Percentiles rank a stretch among this genome's conserved stretches.
Conservation (phyloP, 2,888 invertebrate genomes). For the Drosophila tanythrix region DNA sequence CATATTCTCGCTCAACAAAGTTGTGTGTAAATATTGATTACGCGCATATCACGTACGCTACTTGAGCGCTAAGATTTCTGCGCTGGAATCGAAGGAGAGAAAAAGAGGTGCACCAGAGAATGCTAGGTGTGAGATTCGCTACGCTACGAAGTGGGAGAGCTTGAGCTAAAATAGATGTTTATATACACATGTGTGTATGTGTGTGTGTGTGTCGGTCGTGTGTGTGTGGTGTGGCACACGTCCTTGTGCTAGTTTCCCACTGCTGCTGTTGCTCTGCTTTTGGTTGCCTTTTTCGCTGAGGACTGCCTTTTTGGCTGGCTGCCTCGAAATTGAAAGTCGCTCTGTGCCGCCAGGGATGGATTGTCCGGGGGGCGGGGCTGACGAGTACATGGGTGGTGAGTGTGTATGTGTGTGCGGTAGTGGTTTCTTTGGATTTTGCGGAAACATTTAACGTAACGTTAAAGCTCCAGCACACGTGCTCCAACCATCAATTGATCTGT, state of each 20-base stretch:
- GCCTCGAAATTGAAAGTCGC: conserved; percentile 75
- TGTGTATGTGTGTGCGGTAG: background rate
- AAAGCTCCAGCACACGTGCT: conserved; percentile 66
- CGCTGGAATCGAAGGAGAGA: conserved; percentile 32
- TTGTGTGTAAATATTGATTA: conserved; percentile 77
- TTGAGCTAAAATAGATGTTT: conserved; percentile 27
- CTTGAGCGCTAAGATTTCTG: conserved; percentile 73
- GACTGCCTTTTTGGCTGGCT: conserved; percentile 75
- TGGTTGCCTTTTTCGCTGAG: conserved; percentile 70
- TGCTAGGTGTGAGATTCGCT: conserved; percentile 39
- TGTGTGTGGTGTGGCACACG: conserved; percentile 56
- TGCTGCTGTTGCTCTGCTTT: conserved; percentile 29
- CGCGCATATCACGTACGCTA: conserved; percentile 73
- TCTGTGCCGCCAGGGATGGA: conserved; percentile 4
- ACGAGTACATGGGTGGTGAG: background rate
- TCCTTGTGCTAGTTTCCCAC: conserved; percentile 75
- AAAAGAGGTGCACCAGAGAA: conserved; percentile 32
- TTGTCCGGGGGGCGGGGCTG: background rate
- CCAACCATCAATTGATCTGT: conserved; percentile 74
- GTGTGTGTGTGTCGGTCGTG: conserved; percentile 27
- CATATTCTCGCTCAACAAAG: conserved; percentile 41
- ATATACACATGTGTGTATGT: conserved; percentile 3
- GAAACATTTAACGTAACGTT: conserved; percentile 72
- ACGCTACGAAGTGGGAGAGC: conserved; percentile 36
- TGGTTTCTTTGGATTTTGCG: conserved; percentile 10